Percentiles rank a stretch among this genome's conserved stretches.
Evolutionary conservation across 1,140 invertebrate species (phyloP).

Genomic region (Globodera rostochiensis): DNA sequence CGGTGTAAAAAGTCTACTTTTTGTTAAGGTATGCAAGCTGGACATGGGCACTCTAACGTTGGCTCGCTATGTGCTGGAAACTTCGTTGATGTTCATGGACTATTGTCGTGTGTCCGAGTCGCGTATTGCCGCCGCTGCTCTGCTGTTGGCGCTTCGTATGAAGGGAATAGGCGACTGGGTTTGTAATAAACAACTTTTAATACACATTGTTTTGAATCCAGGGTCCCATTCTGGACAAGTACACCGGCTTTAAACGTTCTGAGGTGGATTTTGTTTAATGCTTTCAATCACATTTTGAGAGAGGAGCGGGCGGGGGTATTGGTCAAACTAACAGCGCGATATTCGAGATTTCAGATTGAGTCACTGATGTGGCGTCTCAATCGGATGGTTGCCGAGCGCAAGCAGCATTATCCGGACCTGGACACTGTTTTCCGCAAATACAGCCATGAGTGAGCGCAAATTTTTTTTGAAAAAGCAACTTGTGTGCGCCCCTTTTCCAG

Average conservation of each 20-base stretch:
- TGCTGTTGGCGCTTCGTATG: slow-evolving; percentile 85
- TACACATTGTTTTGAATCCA: slow-evolving; percentile 67
- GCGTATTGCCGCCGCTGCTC: slow-evolving; percentile 80
- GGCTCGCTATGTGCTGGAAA: slow-evolving; percentile 88
- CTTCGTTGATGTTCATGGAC: slow-evolving; percentile 86
- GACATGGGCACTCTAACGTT: slow-evolving; percentile 89
- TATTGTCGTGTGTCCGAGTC: slow-evolving; percentile 81
- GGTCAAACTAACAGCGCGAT: too few species aligned
- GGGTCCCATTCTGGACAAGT: slow-evolving; percentile 80
- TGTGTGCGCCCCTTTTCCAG: slow-evolving; percentile 67
- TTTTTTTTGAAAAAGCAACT: not conserved
- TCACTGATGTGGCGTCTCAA: slow-evolving; percentile 77
- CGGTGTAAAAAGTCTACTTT: not conserved
- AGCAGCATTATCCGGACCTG: slow-evolving; percentile 76
- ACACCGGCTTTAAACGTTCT: slow-evolving; percentile 75
- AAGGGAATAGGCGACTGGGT: slow-evolving; percentile 71
- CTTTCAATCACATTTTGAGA: not conserved
- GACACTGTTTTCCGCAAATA: slow-evolving; percentile 89
- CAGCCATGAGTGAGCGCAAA: slow-evolving; percentile 74
- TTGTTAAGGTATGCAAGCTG: slow-evolving; percentile 72
- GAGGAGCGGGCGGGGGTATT: too few species aligned
- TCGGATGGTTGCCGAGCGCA: slow-evolving; percentile 71
- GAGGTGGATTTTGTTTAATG: slow-evolving; percentile 67
- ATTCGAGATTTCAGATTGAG: slow-evolving; percentile 71
- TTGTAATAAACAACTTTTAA: slow-evolving; percentile 48